A percentile compares a stretch with the other conserved stretches of the same genome.
These are phyloP conservation scores for Coracias cyanogaster DNA, from an alignment of 2,797 vertebrate species.

Conservation along the genomic window DNA sequence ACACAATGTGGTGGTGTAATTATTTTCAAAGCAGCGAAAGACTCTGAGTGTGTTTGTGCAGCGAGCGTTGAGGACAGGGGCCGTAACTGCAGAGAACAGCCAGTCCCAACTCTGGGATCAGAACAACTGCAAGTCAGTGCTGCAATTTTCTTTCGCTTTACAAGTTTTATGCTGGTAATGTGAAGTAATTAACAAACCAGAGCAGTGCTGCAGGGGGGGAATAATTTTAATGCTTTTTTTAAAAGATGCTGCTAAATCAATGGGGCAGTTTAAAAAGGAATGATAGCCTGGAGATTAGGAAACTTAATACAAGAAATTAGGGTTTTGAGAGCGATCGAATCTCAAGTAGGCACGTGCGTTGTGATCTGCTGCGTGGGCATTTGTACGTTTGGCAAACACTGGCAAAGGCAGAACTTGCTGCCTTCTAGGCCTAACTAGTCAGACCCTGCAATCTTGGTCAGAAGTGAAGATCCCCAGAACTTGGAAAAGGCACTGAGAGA, in stretches of 20 bases:
- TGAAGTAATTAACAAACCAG: constrained; percentile 60
- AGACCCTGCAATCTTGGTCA: neutral
- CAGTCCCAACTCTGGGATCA: neutral
- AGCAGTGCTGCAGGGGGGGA: constrained; percentile 36
- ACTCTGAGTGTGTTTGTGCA: neutral
- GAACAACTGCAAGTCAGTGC: neutral
- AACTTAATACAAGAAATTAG: neutral
- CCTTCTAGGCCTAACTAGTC: neutral
- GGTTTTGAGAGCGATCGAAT: neutral
- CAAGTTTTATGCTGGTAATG: constrained; percentile 50
- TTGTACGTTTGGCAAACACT: neutral
- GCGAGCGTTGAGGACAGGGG: neutral
- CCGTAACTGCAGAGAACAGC: neutral
- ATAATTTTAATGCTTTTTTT: constrained; percentile 56
- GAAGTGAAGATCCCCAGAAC: neutral
- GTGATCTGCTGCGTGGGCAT: neutral
- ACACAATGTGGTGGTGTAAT: neutral
- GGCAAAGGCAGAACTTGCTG: neutral
- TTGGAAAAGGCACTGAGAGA: neutral
- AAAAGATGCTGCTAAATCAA: constrained; percentile 62
- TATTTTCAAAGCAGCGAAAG: neutral
- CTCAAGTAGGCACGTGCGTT: neutral
- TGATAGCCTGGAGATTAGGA: constrained; percentile 52
- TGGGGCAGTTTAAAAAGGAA: constrained; percentile 52
- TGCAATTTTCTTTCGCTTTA: constrained; percentile 21